Base-by-base conservation (phyloP, 2,113 vertebrate genomes). In the Polyodon spathula region DNA sequence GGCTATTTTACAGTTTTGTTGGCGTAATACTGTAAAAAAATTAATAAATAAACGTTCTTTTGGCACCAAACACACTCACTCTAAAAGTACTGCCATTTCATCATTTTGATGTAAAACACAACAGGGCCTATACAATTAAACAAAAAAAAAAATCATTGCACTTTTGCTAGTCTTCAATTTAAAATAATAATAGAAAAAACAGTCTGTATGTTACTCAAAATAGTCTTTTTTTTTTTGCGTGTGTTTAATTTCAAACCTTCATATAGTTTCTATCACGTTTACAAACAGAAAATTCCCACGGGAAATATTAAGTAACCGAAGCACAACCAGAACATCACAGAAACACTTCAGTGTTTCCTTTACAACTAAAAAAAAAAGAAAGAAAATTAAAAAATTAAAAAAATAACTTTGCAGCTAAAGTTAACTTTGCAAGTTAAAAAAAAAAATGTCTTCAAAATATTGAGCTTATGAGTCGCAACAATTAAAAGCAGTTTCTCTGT, bases 31-130 rank as follows among this genome's bases (percentile, higher is more conserved):
- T 27, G 14, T 55, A 53, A 66, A 65, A 59, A 60, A n/a, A n/a
- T n/a, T n/a, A n/a, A 58, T 52, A 63, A 66, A 65, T 64, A 70
- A 75, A 76, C 14, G 44, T 40, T 40, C 46, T 11, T 2, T 16
- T 43, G 15, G 14, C 8, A 63, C 61, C 37, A 11, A 51, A 41
- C 1, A 4, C 0, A 4, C 55, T 53, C 44, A 59, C 16, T 65
- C 8, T 59, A 63, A 17, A 60, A 66, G 55, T 77, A 80, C 70
- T 74, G 73, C 72, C 59, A 0, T 44, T 62, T 56, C 53, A 65
- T 56, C 12, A 7, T 59, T 57, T 15, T 68, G 52, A 42, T 43
- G 53, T 71, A 67, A 64, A 72, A 71, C 57, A 56, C 55, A 68
- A 42, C 42, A 61, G 40, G 52, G 52, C 15, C 10, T 10, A 60